Evolutionary conservation across 2,797 vertebrate species (phyloP).

Genomic region (Sebastolobus alascanus): DNA sequence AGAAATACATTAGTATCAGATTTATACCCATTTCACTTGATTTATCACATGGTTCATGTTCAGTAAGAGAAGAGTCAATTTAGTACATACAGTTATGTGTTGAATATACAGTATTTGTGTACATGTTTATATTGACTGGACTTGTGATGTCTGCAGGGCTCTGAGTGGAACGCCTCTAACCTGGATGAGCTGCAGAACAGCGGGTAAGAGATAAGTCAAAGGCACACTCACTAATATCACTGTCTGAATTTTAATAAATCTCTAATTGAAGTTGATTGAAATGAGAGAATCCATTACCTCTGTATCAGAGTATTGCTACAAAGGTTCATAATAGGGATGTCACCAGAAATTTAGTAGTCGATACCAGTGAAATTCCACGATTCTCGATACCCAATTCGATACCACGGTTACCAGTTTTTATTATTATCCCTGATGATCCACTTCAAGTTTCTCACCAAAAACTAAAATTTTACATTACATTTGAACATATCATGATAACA

Average conservation of each 20-base stretch:
- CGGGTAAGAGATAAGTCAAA: conserved; percentile 87
- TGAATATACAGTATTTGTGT: too few relatives aligned
- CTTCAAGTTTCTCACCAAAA: too few relatives aligned
- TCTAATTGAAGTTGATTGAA: neutral
- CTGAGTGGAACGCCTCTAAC: conserved; percentile 98
- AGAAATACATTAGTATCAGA: neutral
- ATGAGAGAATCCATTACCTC: neutral
- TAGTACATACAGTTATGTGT: neutral
- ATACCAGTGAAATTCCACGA: too few relatives aligned
- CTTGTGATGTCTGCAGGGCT: conserved; percentile 86
- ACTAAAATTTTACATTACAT: too few relatives aligned
- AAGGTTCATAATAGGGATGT: neutral
- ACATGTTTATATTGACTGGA: too few relatives aligned
- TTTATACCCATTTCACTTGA: neutral
- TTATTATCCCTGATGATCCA: too few relatives aligned
- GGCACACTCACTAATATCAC: neutral
- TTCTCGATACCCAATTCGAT: accelerated
- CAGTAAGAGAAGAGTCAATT: neutral
- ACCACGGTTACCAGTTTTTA: too few relatives aligned
- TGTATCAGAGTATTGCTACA: neutral
- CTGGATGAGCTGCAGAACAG: conserved; percentile 97
- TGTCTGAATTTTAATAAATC: neutral
- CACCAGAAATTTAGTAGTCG: too few relatives aligned
- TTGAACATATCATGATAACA: accelerated
- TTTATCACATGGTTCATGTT: neutral